phyloP scores from a whole-genome alignment of 1,140 invertebrate genomes.

The Megathymus violae region DNA sequence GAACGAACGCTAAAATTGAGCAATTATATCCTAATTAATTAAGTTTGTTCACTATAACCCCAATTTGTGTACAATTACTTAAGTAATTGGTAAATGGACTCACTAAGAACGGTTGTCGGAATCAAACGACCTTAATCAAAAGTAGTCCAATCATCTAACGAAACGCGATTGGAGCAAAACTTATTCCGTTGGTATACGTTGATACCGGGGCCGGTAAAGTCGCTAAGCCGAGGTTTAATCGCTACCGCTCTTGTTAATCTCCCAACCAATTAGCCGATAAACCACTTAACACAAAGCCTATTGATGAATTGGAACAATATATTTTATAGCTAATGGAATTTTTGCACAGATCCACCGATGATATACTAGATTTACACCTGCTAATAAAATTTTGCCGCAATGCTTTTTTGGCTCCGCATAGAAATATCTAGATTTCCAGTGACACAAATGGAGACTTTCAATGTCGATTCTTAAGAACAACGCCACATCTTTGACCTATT shows the following conservation, averaged over 20 bases:
- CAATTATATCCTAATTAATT: no score
- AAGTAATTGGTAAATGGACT: background rate
- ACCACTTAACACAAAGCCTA: conserved; percentile 25
- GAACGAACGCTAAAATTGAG: no score
- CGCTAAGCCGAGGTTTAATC: conserved; percentile 28
- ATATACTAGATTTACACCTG: no score
- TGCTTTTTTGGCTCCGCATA: no score
- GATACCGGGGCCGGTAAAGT: background rate
- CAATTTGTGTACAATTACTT: no score
- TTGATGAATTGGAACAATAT: conserved; percentile 5
- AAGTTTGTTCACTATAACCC: no score
- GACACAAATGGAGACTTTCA: no score
- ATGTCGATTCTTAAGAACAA: no score
- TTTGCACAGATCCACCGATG: no score
- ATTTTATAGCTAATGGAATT: background rate
- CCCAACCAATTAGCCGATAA: conserved; percentile 28
- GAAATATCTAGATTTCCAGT: no score
- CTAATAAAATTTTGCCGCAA: no score
- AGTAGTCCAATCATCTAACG: conserved; percentile 1
- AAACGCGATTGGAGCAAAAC: conserved; percentile 15
- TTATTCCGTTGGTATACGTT: conserved; percentile 12
- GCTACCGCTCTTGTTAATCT: conserved; percentile 25
- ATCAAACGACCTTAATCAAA: conserved; percentile 5
- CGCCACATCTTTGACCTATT: no score
- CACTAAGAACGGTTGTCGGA: background rate